Conservation (phyloP, 2,797 vertebrate genomes). For the Cichlasoma orientale region DNA sequence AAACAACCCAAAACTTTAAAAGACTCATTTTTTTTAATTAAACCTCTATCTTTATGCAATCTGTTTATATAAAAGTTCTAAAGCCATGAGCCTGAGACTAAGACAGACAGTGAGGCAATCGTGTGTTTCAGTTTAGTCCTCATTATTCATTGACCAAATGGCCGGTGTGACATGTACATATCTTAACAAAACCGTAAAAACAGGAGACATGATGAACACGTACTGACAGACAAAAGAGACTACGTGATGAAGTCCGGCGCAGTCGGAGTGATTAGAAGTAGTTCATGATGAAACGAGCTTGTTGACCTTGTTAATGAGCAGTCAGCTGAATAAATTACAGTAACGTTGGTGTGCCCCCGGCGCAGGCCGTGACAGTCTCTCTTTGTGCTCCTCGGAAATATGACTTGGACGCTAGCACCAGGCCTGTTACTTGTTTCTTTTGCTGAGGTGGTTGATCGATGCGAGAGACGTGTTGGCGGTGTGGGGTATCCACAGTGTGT, state of each 20-base stretch:
- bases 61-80: conserved; percentile 86
- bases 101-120: conserved; percentile 70
- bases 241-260: conserved; percentile 23
- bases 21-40: conserved; percentile 83
- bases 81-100: conserved; percentile 80
- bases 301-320: conserved; percentile 45
- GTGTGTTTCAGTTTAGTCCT: conserved; percentile 68
- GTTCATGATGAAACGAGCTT: conserved; percentile 42
- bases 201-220: conserved; percentile 42
- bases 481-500: conserved; percentile 30
- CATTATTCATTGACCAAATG: conserved; percentile 53
- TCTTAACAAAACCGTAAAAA: conserved; percentile 64
- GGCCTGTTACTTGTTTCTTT: neutral
- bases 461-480: conserved; percentile 11
- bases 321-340: conserved; percentile 78
- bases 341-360: conserved; percentile 40
- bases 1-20: conserved; percentile 58
- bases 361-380: conserved; percentile 45
- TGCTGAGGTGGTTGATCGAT: neutral
- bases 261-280: conserved; percentile 61
- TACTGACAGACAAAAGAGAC: conserved; percentile 33
- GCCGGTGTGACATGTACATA: conserved; percentile 49
- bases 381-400: conserved; percentile 51
- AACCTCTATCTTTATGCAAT: conserved; percentile 84
- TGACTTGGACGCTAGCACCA: conserved; percentile 35